These are phyloP conservation scores for Stenodera caucasica DNA, from an alignment of 2,888 invertebrate genomes.

Conservation along the genomic window DNA sequence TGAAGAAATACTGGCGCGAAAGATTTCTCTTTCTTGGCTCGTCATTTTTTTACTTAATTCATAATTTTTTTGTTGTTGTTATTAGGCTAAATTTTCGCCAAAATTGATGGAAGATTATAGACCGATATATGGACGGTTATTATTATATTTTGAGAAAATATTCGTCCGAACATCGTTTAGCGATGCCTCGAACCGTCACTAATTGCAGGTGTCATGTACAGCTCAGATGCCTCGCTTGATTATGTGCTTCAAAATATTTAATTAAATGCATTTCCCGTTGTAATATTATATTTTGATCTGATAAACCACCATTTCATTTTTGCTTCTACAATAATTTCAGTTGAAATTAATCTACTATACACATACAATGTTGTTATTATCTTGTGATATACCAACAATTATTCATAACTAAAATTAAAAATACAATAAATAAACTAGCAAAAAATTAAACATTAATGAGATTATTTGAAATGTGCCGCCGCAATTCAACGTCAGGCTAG, in stretches of 20 bases:
- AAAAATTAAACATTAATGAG: too few relatives aligned
- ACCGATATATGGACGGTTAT: constrained; percentile 15
- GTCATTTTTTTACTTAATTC: not conserved
- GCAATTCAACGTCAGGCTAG: too few relatives aligned
- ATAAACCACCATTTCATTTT: constrained; percentile 32
- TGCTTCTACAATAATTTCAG: not conserved
- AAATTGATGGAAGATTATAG: constrained; percentile 20
- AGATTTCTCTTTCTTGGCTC: too few relatives aligned
- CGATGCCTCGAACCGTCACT: constrained; percentile 51
- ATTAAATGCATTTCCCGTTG: constrained; percentile 55
- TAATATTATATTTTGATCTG: constrained; percentile 52
- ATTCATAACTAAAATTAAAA: too few relatives aligned
- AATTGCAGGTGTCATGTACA: constrained; percentile 56
- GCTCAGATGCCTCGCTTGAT: constrained; percentile 50
- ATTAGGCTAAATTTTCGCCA: constrained; percentile 1
- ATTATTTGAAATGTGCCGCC: not conserved
- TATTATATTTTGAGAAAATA: constrained; percentile 12
- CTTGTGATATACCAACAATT: too few relatives aligned
- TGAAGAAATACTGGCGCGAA: too few relatives aligned
- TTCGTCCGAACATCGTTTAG: constrained; percentile 45
- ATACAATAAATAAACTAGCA: too few relatives aligned
- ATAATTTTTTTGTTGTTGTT: not conserved
- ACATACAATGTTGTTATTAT: too few relatives aligned
- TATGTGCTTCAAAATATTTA: constrained; percentile 51
- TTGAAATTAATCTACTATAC: not conserved